A percentile compares a stretch with the other conserved stretches of the same genome.
Conservation (phyloP, 23 tunicate genomes). For the Aplidium turbinatum region DNA sequence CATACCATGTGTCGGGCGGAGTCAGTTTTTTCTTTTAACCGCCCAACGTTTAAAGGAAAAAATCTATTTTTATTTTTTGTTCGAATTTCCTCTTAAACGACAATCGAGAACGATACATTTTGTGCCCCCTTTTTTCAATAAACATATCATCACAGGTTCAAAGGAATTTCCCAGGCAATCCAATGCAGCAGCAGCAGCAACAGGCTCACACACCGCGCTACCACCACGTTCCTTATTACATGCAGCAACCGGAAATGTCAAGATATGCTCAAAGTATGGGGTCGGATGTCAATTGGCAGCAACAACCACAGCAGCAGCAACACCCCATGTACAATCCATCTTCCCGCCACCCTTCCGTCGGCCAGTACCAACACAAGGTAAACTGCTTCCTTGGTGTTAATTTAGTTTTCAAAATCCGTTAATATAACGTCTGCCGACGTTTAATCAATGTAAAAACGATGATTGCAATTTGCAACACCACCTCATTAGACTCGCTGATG, state of each 20-base stretch:
- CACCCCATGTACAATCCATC: slow-evolving; percentile 37
- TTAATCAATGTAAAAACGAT: too few relatives aligned
- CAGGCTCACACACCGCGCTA: slow-evolving; percentile 22
- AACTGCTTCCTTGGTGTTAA: background rate
- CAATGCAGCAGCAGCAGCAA: slow-evolving; percentile 4
- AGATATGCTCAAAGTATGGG: slow-evolving; percentile 23
- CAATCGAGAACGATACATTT: background rate
- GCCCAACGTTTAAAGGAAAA: too few relatives aligned
- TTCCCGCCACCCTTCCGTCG: slow-evolving; percentile 23
- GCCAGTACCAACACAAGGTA: slow-evolving; percentile 54
- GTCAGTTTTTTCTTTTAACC: too few relatives aligned
- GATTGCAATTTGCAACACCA: too few relatives aligned
- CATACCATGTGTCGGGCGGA: too few relatives aligned
- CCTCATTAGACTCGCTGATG: too few relatives aligned
- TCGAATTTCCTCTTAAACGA: background rate
- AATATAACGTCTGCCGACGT: too few relatives aligned
- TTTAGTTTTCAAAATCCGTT: too few relatives aligned
- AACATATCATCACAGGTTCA: slow-evolving; percentile 28
- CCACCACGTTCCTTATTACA: slow-evolving; percentile 38
- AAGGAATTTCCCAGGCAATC: slow-evolving; percentile 17
- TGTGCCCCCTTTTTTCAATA: background rate
- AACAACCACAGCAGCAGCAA: slow-evolving; percentile 35
- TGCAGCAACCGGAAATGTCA: slow-evolving; percentile 24
- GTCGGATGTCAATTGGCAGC: slow-evolving; percentile 48
- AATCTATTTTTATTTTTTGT: too few relatives aligned